Evolutionary conservation across 1,140 invertebrate species (phyloP), one percentile per base, ranked within the genome.

Genomic region (Ips nitidus): DNA sequence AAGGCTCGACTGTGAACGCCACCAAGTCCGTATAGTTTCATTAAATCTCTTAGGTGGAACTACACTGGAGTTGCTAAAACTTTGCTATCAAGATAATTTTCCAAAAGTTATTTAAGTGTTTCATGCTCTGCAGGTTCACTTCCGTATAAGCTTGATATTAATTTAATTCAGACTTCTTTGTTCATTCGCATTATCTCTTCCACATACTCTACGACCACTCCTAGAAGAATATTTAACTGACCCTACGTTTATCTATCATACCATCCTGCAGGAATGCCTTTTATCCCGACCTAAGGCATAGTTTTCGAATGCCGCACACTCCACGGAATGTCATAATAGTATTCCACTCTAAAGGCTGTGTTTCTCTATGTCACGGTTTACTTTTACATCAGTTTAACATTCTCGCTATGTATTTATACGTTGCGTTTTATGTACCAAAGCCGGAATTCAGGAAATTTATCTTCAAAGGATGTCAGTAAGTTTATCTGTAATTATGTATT

Each of bases 211-310:
- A 22, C 22, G 22, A 22, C 22, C 22, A 22, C 22, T 22, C 22
- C 22, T 22, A 22, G 22, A 22, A 22, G 22, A 22, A 22, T 22
- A 22, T 22, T 22, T 22, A 22, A 22, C 22, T 22, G 22, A 22
- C 22, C 22, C 22, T 22, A 71, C 22, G 75, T 77, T 77, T 75
- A 77, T 74, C 74, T 75, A 78, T 75, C 74, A 76, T 78, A 77
- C 77, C 77, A 77, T 77, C 73, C 69, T 69, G n/a, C 66, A 55
- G 78, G 78, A 79, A 79, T 79, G 78, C 77, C 74, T 79, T 79
- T 79, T 76, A 79, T 79, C 78, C 75, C 71, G 77, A 79, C 75
- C 78, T 77, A 76, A 78, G 76, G 75, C 76, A 79, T 79, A 79
- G 78, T 79, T 79, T 74, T 66, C 66, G 75, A 75, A 79, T 77